phyloP scores from a whole-genome alignment of 2,888 invertebrate species.

The Marasmarcha lunaedactyla region DNA sequence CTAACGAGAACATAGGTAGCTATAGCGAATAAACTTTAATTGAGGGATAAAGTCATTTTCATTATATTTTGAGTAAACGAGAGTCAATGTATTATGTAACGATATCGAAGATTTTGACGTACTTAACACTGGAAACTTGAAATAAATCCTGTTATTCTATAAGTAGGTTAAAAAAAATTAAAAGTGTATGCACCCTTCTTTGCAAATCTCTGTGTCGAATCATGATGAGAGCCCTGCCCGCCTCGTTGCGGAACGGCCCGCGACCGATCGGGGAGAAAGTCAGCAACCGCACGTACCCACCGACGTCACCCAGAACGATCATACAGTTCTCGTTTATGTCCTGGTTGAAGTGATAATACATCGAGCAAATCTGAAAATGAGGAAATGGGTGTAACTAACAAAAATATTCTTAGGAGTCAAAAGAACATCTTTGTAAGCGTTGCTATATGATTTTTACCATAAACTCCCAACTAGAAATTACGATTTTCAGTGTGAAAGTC shows the following conservation, averaged over 20 bases:
- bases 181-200: conserved; percentile 34
- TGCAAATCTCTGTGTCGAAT: conserved; percentile 71
- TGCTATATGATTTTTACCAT: conserved; percentile 51
- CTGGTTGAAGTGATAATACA: conserved; percentile 72
- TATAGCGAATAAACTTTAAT: no score
- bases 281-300: conserved; percentile 76
- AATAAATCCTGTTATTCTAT: no score
- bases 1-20: no score
- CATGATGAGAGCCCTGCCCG: conserved; percentile 70
- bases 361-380: conserved; percentile 50
- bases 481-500: conserved; percentile 78
- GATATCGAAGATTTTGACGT: no score
- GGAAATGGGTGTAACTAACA: neutral
- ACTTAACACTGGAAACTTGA: no score
- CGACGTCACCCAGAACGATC: conserved; percentile 79
- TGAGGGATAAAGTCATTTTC: no score
- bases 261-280: conserved; percentile 72
- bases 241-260: conserved; percentile 78
- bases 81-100: no score
- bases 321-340: conserved; percentile 70
- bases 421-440: no score
- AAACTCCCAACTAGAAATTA: conserved; percentile 75
- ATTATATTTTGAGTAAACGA: no score
- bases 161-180: no score
- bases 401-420: neutral